Base-by-base conservation (phyloP, 2,797 vertebrate species). In the Babyrousa celebensis region DNA sequence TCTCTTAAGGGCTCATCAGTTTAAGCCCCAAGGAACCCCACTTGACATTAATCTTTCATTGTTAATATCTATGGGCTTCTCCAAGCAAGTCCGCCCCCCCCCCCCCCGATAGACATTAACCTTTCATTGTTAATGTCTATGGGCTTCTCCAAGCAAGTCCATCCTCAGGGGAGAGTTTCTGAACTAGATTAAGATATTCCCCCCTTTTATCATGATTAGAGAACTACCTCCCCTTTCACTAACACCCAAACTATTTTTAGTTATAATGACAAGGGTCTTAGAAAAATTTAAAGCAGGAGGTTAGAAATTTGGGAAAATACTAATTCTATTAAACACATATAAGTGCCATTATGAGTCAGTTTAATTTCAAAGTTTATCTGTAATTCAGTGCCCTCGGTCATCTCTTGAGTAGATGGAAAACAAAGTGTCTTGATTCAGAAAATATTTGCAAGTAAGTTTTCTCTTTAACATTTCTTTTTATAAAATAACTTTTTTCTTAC, bases 221-320 rank as follows among this genome's bases (percentile, higher is more conserved):
- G 21, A 85, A 40, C 14, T 78, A 3, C 40, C 9, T 91, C 12
- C 9, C 15, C 15, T 27, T 29, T n/a, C 21, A 32, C 67, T 27
- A 32, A 85, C 54, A 72, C 12, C 1, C 18, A 77, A 63, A 60
- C 8, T 77, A 27, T 29, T 67, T 70, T 93, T 79, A 32, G 14
- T 68, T 52, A 36, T 67, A 80, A 83, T 74, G 27, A 91, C 71
- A 82, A 92, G 25, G 21, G 20, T 75, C 15, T 68, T 94, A 29
- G 8, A 43, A 86, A 91, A 70, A 8, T 65, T 72, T 32, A 43
- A 82, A 94, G 2, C 5, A 2, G 43, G 70, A 77, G 10, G 0
- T 75, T 79, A 91, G 29, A 75, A 67, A 68, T 63, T 14, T 70
- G 14, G 11, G 21, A 82, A 91, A 87, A 70, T 36, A 27, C 4